Evolutionary conservation across 2,888 invertebrate genomes (phyloP).

Genomic region (Penaeus monodon): DNA sequence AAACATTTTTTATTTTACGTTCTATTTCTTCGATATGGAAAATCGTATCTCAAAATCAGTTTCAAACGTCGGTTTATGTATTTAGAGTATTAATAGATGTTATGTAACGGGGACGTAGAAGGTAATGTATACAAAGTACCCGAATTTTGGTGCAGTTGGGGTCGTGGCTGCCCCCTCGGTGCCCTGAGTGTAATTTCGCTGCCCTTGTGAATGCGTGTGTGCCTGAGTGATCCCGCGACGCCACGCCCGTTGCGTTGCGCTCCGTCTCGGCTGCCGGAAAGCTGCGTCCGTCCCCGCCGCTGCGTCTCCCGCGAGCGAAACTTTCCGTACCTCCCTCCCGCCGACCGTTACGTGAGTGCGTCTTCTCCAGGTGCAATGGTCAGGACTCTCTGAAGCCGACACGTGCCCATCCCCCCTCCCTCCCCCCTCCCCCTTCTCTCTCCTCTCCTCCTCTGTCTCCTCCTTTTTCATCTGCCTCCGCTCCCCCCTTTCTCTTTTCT

Average conservation of each 20-base stretch:
- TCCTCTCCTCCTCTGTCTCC: background rate
- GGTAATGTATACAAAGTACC: too few species aligned
- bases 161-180: background rate
- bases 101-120: too few species aligned
- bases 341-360: slow-evolving; percentile 46
- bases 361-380: slow-evolving; percentile 38
- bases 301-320: slow-evolving; percentile 26
- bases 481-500: background rate
- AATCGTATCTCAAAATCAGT: too few species aligned
- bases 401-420: slow-evolving; percentile 39
- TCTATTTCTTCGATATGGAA: too few species aligned
- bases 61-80: too few species aligned
- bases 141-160: too few species aligned
- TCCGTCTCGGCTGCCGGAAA: background rate
- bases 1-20: too few species aligned
- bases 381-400: slow-evolving; percentile 14
- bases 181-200: slow-evolving; percentile 33
- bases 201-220: slow-evolving; percentile 14
- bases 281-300: slow-evolving; percentile 5
- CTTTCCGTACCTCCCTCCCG: slow-evolving; percentile 27
- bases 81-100: too few species aligned
- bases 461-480: background rate
- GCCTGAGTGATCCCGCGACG: slow-evolving; percentile 6
- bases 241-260: background rate
- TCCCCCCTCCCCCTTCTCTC: background rate